These are phyloP conservation scores for Procambarus virginalis DNA, from an alignment of 1,140 invertebrate genomes.

Conservation along the genomic window DNA sequence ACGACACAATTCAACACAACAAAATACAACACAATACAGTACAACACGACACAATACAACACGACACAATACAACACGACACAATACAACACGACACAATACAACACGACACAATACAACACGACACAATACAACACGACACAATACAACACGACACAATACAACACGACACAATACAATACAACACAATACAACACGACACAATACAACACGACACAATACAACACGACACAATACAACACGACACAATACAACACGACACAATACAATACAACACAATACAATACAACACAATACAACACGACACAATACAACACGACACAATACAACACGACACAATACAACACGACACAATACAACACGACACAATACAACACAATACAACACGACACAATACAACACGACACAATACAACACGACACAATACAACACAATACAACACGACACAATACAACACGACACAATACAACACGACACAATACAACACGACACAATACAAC, in stretches of 20 bases:
- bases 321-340: neutral
- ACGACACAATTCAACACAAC: constrained; percentile 4
- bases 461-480: constrained; percentile 10
- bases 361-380: too few relatives aligned
- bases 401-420: neutral
- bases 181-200: constrained; percentile 1
- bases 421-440: neutral
- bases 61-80: constrained; percentile 1
- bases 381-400: neutral
- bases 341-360: neutral
- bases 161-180: neutral
- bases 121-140: constrained; percentile 1
- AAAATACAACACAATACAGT: neutral
- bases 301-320: neutral
- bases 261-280: neutral
- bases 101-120: neutral
- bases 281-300: neutral
- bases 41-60: neutral
- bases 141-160: neutral
- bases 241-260: constrained; percentile 23
- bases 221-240: constrained; percentile 1
- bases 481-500: constrained; percentile 10
- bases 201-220: neutral
- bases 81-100: constrained; percentile 17
- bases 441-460: constrained; percentile 9